Evolutionary conservation across 2,888 invertebrate species (phyloP).

Genomic region (Ectobius pallidus): DNA sequence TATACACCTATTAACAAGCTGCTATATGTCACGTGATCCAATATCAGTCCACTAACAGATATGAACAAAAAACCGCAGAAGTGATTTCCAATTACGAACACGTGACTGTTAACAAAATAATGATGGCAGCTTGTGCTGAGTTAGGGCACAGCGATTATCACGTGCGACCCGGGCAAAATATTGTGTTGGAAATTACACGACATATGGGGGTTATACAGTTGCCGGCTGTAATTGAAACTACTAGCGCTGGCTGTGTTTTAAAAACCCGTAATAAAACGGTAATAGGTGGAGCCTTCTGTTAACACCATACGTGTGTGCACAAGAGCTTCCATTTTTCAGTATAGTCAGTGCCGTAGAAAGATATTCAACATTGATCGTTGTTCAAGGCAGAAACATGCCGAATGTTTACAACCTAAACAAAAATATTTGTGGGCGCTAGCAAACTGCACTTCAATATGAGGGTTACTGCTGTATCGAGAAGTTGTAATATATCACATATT

Average conservation of each 20-base stretch:
- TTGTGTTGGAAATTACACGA: constrained; percentile 7
- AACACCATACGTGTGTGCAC: not conserved
- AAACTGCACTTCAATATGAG: too few species aligned
- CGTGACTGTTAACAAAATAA: not conserved
- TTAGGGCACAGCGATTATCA: not conserved
- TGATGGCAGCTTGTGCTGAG: not conserved
- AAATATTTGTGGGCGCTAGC: too few species aligned
- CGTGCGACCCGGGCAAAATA: not conserved
- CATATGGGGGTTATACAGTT: constrained; percentile 1
- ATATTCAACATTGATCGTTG: too few species aligned
- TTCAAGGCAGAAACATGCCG: too few species aligned
- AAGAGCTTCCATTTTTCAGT: too few species aligned
- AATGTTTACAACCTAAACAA: too few species aligned
- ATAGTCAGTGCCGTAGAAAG: too few species aligned
- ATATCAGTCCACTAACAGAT: too few species aligned
- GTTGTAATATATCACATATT: too few species aligned
- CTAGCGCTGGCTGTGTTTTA: not conserved
- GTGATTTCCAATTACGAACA: not conserved
- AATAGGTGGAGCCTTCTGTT: not conserved
- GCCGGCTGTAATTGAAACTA: not conserved
- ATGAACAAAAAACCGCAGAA: not conserved
- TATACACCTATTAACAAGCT: too few species aligned
- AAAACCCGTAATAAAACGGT: not conserved
- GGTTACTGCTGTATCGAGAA: too few species aligned
- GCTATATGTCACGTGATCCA: too few species aligned